Evolutionary conservation across 2,888 invertebrate species (phyloP).

Genomic region (Lasioglossum zephyrum): DNA sequence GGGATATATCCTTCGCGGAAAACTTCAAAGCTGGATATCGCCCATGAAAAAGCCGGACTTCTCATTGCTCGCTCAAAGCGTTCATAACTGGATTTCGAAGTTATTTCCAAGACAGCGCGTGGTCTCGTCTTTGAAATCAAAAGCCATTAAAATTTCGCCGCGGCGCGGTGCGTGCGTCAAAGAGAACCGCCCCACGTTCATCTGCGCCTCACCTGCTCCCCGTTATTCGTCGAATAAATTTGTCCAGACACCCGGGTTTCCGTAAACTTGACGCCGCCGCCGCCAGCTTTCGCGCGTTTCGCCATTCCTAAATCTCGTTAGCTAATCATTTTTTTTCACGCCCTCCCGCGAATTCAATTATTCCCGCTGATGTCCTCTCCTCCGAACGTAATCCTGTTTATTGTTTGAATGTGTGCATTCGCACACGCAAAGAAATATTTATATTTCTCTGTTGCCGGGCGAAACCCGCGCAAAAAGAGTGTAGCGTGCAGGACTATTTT

Average conservation of each 20-base stretch:
- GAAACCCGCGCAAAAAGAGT: neutral
- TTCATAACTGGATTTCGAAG: constrained; percentile 43
- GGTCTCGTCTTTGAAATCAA: constrained; percentile 25
- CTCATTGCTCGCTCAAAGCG: constrained; percentile 22
- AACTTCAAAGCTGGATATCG: constrained; percentile 67
- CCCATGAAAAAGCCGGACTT: constrained; percentile 38
- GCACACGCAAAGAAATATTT: constrained; percentile 3
- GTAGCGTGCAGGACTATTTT: neutral
- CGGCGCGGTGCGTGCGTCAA: neutral
- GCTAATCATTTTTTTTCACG: neutral
- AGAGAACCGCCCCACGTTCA: neutral
- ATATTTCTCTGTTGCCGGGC: neutral
- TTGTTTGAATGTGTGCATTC: neutral
- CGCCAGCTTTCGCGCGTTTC: neutral
- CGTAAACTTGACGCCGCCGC: constrained; percentile 6
- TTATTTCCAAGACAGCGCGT: constrained; percentile 29
- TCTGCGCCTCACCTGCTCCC: neutral
- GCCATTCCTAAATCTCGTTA: neutral
- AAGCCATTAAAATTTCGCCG: constrained; percentile 21
- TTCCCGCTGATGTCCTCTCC: neutral
- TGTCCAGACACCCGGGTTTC: constrained; percentile 10
- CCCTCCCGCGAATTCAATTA: neutral
- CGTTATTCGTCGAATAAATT: constrained; percentile 3
- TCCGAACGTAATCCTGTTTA: neutral
- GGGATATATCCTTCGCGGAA: constrained; percentile 46